These are phyloP conservation scores for Pollenia labialis DNA, from an alignment of 2,888 invertebrate species.

Conservation along the genomic window DNA sequence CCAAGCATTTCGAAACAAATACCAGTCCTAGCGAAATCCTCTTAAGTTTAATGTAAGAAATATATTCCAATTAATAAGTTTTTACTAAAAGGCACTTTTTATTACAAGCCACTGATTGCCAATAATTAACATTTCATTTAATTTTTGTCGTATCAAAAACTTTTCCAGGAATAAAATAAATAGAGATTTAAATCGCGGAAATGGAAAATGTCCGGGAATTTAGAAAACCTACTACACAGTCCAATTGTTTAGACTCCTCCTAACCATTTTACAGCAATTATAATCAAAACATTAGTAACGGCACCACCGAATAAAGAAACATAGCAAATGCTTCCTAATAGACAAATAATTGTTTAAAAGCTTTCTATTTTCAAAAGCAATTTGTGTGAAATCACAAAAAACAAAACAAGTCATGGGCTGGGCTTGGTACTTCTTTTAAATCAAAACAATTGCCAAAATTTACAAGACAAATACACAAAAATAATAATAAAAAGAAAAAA, in stretches of 20 bases:
- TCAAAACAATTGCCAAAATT: constrained; percentile 61
- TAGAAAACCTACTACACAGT: too few species aligned
- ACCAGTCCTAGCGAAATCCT: too few species aligned
- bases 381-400: constrained; percentile 40
- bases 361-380: constrained; percentile 54
- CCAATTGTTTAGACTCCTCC: neutral
- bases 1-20: too few species aligned
- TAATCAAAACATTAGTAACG: constrained; percentile 2
- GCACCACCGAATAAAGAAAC: neutral
- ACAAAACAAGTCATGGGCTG: constrained; percentile 1
- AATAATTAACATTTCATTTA: too few species aligned
- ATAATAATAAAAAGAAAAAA: neutral
- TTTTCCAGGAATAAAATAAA: too few species aligned
- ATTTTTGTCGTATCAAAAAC: too few species aligned
- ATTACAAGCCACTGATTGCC: too few species aligned
- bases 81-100: too few species aligned
- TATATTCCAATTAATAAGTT: too few species aligned
- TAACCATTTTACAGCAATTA: neutral
- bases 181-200: too few species aligned
- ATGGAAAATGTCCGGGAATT: too few species aligned
- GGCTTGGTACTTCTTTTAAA: constrained; percentile 5
- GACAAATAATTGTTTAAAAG: constrained; percentile 20
- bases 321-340: neutral
- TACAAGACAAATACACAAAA: constrained; percentile 46
- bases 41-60: too few species aligned